Evolutionary conservation across 2,797 vertebrate genomes (phyloP).

Genomic region (Pogoniulus pusillus): DNA sequence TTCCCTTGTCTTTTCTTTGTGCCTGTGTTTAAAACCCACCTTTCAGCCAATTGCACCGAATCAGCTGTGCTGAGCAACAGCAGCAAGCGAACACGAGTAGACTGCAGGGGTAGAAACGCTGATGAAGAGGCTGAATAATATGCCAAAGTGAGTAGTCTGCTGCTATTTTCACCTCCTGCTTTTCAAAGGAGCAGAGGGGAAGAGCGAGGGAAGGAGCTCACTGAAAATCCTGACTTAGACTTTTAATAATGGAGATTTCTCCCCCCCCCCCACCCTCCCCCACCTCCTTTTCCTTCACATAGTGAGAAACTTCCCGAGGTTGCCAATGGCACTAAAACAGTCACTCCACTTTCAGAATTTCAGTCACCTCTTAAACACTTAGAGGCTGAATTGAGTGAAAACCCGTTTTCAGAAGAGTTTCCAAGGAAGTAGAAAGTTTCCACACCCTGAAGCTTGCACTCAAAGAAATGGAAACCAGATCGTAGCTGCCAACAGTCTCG

Average conservation of each 20-base stretch:
- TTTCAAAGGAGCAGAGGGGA: constrained; percentile 40
- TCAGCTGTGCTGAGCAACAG: neutral
- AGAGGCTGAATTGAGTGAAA: constrained; percentile 80
- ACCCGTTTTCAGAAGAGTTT: constrained; percentile 82
- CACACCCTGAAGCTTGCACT: constrained; percentile 80
- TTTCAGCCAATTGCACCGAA: neutral
- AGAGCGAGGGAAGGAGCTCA: constrained; percentile 49
- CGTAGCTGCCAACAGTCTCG: constrained; percentile 74
- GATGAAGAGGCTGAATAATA: constrained; percentile 52
- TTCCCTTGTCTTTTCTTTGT: too few relatives aligned
- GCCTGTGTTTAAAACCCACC: too few relatives aligned
- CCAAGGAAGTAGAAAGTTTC: constrained; percentile 85
- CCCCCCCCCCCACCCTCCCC: constrained; percentile 18
- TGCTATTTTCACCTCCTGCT: constrained; percentile 64
- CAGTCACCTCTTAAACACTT: constrained; percentile 86
- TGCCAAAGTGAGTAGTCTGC: constrained; percentile 66
- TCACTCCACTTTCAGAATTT: constrained; percentile 79
- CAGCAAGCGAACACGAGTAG: constrained; percentile 46
- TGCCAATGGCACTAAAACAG: constrained; percentile 76
- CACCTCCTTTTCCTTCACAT: constrained; percentile 46
- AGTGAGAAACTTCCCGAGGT: constrained; percentile 72
- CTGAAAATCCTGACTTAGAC: constrained; percentile 57
- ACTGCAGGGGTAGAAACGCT: constrained; percentile 10
- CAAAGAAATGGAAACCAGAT: constrained; percentile 79
- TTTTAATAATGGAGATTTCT: constrained; percentile 71